Evolutionary conservation across 2,113 vertebrate genomes (phyloP), one percentile per base, ranked within the genome.

Genomic region (Sturnus vulgaris): DNA sequence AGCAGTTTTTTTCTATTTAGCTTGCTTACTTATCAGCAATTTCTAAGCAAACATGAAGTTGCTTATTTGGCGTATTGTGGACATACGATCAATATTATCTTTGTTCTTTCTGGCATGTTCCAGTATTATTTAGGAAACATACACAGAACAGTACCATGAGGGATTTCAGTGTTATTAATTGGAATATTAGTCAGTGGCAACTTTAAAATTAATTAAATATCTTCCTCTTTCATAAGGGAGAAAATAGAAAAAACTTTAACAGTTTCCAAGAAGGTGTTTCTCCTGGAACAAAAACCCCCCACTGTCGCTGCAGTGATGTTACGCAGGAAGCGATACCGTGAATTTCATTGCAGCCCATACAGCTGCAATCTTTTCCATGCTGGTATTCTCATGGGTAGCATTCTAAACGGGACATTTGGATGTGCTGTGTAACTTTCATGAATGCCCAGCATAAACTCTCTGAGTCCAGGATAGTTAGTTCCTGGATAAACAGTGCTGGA

Each of bases 41-140:
- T 95, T 60, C 52, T 56, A 81, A 95, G 68, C 60, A 69, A 75
- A 68, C 42, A 78, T 79, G 42, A 33, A 88, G 68, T 64, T 94
- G 86, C 61, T 86, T 81, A 31, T 53, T 75, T 70, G 46, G 85
- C 82, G 20, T 57, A 17, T 70, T 66, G 20, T 75, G 40, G 40
- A 65, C n/a, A 60, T 30, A 52, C 39, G 61, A 63, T 81, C 56
- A 50, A 8, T 93, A 65, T 83, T 81, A 69, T 68, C 78, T 73
- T 56, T 75, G 60, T 88, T 96, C 85, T 56, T 93, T 68, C 60
- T 86, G 55, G 23, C 31, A 5, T 39, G 37, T 71, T 92, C 85
- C 68, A 59, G 33, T 55, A 19, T 60, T 83, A 46, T 55, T 81
- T 73, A 61, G 68, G 59, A 88, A 90, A 71, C 22, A 53, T 39